phyloP scores from a whole-genome alignment of 2,797 vertebrate species.

The Tarsius wallacei region DNA sequence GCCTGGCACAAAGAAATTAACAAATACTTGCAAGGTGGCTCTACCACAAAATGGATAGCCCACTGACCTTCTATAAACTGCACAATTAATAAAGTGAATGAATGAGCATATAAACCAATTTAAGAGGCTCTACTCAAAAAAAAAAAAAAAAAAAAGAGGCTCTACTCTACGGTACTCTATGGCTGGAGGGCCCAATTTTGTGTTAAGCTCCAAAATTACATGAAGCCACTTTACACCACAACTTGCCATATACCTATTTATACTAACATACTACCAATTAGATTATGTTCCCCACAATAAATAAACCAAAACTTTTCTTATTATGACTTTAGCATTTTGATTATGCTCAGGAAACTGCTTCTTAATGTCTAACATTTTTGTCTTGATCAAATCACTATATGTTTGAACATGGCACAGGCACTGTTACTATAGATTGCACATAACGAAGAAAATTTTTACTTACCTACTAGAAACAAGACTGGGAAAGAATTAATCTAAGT shows the following conservation, averaged over 20 bases:
- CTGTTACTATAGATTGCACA: not conserved
- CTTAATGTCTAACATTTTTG: not conserved
- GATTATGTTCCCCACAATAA: conserved; percentile 20
- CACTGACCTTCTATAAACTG: not conserved
- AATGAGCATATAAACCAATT: not conserved
- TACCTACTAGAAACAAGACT: conserved; percentile 26
- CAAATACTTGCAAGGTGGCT: not conserved
- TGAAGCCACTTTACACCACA: conserved; percentile 33
- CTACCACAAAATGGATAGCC: not conserved
- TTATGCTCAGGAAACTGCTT: conserved; percentile 9
- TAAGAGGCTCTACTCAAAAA: not conserved
- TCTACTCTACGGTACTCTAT: not conserved
- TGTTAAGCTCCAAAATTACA: conserved; percentile 16
- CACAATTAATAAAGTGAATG: conserved; percentile 2
- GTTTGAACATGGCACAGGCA: conserved; percentile 2
- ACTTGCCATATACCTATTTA: not conserved
- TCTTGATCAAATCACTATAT: conserved; percentile 56
- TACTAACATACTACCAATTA: conserved; percentile 13
- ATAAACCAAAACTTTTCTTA: conserved; percentile 31
- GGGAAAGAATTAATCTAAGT: not conserved
- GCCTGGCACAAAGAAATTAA: not conserved
- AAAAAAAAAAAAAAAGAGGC: too few species aligned
- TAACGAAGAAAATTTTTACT: conserved; percentile 36
- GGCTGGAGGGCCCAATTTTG: not conserved
- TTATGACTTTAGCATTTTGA: conserved; percentile 50